Conservation (phyloP, 2,113 vertebrate species). For the Haemorhous mexicanus region DNA sequence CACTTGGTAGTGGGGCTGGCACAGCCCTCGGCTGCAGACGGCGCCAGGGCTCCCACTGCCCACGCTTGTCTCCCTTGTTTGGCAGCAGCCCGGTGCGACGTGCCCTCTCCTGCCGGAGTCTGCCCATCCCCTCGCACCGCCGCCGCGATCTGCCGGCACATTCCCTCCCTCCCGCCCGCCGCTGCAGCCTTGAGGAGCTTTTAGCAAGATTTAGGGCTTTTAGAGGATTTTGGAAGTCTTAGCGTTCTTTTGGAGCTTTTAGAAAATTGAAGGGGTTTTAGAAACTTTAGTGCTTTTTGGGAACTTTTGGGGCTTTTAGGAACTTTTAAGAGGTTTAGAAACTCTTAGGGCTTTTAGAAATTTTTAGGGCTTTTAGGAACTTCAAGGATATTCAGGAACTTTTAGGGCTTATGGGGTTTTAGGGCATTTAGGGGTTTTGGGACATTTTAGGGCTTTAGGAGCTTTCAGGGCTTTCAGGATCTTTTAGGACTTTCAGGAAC, state of each 20-base stretch:
- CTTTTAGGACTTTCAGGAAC: not conserved
- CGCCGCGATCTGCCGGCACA: accelerated
- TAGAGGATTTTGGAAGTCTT: not conserved
- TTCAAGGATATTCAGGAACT: not conserved
- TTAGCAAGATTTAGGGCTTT: not conserved
- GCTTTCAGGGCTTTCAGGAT: not conserved
- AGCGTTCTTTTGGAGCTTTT: not conserved
- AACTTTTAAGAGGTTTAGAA: not conserved
- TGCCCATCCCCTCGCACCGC: accelerated
- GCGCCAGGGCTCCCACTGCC: not conserved
- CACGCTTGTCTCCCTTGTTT: accelerated
- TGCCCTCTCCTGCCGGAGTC: not conserved
- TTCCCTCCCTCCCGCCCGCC: accelerated
- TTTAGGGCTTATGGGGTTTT: not conserved
- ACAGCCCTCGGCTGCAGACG: not conserved
- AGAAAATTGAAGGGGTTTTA: not conserved
- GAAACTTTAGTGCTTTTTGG: not conserved
- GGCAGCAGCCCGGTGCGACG: not conserved
- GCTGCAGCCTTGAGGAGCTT: not conserved
- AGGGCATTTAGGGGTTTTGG: not conserved
- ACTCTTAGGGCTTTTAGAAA: not conserved
- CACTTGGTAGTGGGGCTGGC: not conserved
- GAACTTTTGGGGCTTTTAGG: not conserved
- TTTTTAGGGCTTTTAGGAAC: not conserved
- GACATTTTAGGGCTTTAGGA: not conserved